Evolutionary conservation across 1,140 invertebrate species (phyloP).

Genomic region (Psix sp.): DNA sequence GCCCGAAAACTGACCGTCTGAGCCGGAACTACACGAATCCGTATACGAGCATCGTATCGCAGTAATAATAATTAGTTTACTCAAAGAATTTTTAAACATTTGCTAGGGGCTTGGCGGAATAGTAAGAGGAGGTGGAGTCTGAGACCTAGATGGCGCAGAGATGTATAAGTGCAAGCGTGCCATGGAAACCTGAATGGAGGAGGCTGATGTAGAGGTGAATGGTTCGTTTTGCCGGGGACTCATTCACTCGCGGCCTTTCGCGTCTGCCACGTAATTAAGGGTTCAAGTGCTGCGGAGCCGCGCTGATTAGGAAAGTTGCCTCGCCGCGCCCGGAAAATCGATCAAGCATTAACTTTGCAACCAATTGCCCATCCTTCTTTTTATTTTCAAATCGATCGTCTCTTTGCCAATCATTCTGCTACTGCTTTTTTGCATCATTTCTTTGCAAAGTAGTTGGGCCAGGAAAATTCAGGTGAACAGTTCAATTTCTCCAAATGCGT

Average conservation of each 20-base stretch:
- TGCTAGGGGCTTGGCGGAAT: neutral
- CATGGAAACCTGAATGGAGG: constrained; percentile 29
- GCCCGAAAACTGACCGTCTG: too few species aligned
- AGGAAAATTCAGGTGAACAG: too few species aligned
- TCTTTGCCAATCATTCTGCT: too few species aligned
- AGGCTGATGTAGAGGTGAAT: constrained; percentile 30
- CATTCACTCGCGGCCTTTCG: constrained; percentile 44
- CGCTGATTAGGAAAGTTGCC: constrained; percentile 40
- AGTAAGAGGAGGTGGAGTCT: neutral
- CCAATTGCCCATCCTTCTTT: too few species aligned
- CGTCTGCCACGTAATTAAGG: constrained; percentile 43
- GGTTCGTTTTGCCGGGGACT: constrained; percentile 34
- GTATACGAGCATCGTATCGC: neutral
- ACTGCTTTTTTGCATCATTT: too few species aligned
- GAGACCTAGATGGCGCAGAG: constrained; percentile 12
- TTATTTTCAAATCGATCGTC: too few species aligned
- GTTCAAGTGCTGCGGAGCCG: constrained; percentile 41
- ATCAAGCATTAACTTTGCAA: neutral
- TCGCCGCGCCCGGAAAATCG: neutral
- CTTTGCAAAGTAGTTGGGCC: too few species aligned
- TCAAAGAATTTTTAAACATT: neutral
- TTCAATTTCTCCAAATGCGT: too few species aligned
- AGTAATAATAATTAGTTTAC: neutral
- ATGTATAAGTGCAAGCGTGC: constrained; percentile 39
- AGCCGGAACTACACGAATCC: neutral